Conservation (phyloP, 2,797 vertebrate genomes). For the Leptoclinus maculatus region DNA sequence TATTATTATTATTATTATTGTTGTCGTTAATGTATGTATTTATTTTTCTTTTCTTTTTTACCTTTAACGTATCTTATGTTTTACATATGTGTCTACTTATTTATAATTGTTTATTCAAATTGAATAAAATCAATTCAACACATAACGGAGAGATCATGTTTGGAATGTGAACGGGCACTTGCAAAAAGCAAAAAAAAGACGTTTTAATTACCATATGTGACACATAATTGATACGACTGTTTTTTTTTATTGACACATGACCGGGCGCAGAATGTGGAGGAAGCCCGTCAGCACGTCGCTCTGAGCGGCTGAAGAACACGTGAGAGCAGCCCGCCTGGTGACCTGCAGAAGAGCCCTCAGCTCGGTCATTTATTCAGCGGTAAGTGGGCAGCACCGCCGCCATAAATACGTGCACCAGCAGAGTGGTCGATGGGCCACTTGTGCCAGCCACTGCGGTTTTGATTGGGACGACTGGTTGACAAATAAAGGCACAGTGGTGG, state of each 20-base stretch:
- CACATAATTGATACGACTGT: background rate
- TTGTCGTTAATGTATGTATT: background rate
- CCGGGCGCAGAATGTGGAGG: background rate
- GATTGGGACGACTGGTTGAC: constrained; percentile 78
- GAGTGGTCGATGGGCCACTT: constrained; percentile 73
- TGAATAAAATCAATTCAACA: background rate
- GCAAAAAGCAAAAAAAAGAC: background rate
- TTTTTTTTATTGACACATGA: too few relatives aligned
- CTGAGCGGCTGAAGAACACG: background rate
- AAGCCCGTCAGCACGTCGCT: background rate
- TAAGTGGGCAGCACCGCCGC: constrained; percentile 64
- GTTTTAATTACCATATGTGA: background rate
- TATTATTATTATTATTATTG: background rate
- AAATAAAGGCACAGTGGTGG: constrained; percentile 82
- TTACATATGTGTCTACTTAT: background rate
- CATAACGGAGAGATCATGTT: background rate
- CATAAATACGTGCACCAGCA: constrained; percentile 77
- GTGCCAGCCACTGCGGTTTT: constrained; percentile 70
- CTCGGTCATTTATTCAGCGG: constrained; percentile 55
- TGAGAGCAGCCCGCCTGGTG: background rate
- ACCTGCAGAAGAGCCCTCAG: constrained; percentile 5
- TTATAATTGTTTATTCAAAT: background rate
- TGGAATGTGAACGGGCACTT: background rate
- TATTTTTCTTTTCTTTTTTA: background rate
- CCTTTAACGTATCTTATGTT: background rate